These are phyloP conservation scores for Cinclus cinclus DNA, from an alignment of 2,113 vertebrate species.

Conservation along the genomic window DNA sequence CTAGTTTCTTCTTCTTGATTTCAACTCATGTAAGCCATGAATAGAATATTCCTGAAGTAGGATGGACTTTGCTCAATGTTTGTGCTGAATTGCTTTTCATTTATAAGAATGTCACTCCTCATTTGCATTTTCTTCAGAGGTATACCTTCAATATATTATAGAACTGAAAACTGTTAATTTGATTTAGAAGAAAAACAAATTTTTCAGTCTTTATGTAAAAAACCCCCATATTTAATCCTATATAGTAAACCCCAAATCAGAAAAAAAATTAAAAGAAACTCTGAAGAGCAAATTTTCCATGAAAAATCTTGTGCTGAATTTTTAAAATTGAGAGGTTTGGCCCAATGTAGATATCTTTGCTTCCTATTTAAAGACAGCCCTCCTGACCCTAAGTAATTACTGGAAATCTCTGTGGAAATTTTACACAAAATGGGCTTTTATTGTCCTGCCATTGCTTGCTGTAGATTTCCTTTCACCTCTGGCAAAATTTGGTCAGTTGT, in stretches of 20 bases:
- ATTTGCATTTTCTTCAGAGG: neutral
- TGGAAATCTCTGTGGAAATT: neutral
- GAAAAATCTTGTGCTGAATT: neutral
- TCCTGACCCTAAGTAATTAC: neutral
- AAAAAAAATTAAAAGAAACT: accelerated
- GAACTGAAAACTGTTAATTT: neutral
- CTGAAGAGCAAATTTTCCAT: neutral
- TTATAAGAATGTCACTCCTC: neutral
- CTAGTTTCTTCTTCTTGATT: neutral
- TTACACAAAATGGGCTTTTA: neutral
- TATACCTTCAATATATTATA: neutral
- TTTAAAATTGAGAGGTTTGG: neutral
- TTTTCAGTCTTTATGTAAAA: neutral
- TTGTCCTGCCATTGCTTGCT: neutral
- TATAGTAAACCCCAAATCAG: neutral
- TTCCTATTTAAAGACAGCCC: neutral
- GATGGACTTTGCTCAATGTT: neutral
- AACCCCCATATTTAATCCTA: neutral
- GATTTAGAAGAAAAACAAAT: neutral
- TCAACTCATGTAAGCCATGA: neutral
- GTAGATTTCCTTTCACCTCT: neutral
- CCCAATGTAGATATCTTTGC: neutral
- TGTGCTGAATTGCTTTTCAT: neutral
- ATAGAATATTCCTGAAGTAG: neutral
- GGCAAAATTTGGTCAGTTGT: too few relatives aligned